Evolutionary conservation across 2,888 invertebrate genomes (phyloP).

Genomic region (Polyploca ridens): DNA sequence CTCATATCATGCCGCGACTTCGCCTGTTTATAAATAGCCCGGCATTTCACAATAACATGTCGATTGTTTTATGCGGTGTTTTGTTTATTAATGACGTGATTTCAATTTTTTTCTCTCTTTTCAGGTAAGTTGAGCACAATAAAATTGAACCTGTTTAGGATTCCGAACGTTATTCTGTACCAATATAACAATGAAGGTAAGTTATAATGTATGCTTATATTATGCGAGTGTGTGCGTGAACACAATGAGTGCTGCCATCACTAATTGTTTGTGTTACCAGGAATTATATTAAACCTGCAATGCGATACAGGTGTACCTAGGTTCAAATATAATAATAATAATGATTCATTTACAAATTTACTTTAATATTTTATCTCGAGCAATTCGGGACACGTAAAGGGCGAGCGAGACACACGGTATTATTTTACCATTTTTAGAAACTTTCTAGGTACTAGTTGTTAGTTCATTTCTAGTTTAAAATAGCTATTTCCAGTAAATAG

Average conservation of each 20-base stretch:
- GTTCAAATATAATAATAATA: too few relatives aligned
- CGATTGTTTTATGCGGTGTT: conserved; percentile 51
- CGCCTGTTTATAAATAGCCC: conserved; percentile 55
- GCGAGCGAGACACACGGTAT: too few relatives aligned
- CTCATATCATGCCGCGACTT: conserved; percentile 34
- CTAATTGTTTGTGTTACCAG: not conserved
- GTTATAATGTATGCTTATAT: conserved; percentile 22
- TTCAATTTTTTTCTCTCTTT: conserved; percentile 57
- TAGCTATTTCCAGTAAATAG: too few relatives aligned
- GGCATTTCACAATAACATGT: conserved; percentile 42
- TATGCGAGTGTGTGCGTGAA: conserved; percentile 18
- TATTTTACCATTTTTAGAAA: too few relatives aligned
- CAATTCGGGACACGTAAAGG: too few relatives aligned
- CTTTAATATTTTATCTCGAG: too few relatives aligned
- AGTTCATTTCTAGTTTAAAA: too few relatives aligned
- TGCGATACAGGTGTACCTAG: not conserved
- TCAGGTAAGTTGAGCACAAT: conserved; percentile 73
- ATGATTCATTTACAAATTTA: too few relatives aligned
- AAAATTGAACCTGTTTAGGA: conserved; percentile 61
- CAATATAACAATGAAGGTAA: conserved; percentile 50
- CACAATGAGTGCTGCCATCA: conserved; percentile 31
- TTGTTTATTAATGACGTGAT: conserved; percentile 61
- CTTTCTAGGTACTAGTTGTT: too few relatives aligned
- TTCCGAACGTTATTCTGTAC: conserved; percentile 41
- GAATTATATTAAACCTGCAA: not conserved